Percentiles rank a stretch among this genome's conserved stretches.
phyloP scores from a whole-genome alignment of 2,888 invertebrate genomes.

The Clostera curtula region DNA sequence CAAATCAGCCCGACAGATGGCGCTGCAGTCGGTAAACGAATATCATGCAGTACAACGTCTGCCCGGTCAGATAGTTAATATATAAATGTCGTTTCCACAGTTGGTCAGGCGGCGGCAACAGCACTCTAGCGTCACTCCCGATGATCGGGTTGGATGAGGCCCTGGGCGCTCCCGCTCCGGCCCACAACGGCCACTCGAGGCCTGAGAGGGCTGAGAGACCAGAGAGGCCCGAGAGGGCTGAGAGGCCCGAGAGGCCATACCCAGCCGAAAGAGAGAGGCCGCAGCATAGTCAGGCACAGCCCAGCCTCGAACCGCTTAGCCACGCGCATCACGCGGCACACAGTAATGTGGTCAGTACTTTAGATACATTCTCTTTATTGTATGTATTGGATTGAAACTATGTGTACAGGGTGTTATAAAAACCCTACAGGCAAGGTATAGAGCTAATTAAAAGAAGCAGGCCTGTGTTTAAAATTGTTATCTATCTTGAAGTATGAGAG shows the following conservation, averaged over 20 bases:
- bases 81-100: constrained; percentile 56
- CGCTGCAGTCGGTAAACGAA: too few species aligned
- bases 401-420: neutral
- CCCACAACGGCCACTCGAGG: constrained; percentile 5
- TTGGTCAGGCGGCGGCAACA: constrained; percentile 79
- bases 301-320: constrained; percentile 2
- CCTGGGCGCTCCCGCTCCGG: constrained; percentile 25
- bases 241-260: neutral
- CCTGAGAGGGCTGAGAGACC: constrained; percentile 1
- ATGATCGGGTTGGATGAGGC: constrained; percentile 83
- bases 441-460: too few species aligned
- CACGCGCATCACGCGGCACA: constrained; percentile 2
- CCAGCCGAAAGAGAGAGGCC: constrained; percentile 1
- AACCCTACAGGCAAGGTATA: too few species aligned
- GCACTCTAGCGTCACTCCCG: constrained; percentile 83
- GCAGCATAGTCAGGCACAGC: too few species aligned
- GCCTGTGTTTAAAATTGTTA: too few species aligned
- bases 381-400: neutral
- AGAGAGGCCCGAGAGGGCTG: neutral
- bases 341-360: constrained; percentile 1
- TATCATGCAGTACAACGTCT: too few species aligned
- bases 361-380: neutral
- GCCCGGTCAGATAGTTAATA: constrained; percentile 5
- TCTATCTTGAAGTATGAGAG: too few species aligned
- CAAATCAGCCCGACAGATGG: too few species aligned